Conservation (phyloP, 2,888 invertebrate species). For the Cotesia congregata region DNA sequence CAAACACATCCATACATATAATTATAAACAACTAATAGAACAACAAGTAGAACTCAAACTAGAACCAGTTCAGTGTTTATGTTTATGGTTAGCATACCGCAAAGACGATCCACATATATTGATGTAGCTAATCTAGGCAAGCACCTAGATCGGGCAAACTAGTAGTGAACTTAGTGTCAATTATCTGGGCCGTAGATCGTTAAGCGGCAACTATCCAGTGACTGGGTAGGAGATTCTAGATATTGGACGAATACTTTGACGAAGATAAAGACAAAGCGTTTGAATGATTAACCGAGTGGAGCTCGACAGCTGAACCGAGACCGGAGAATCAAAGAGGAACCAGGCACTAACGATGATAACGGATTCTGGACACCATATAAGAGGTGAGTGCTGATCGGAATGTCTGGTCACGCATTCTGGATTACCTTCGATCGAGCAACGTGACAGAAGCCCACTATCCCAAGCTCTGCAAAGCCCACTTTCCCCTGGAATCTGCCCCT, state of each 20-base stretch:
- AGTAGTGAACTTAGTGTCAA: not conserved
- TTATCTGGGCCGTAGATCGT: not conserved
- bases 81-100: not conserved
- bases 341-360: conserved; percentile 61
- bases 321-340: conserved; percentile 30
- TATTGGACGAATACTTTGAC: not conserved
- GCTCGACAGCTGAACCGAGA: not conserved
- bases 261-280: not conserved
- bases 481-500: conserved; percentile 26
- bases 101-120: conserved; percentile 12
- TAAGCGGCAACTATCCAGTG: not conserved
- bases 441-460: conserved; percentile 44
- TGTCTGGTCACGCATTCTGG: conserved; percentile 61
- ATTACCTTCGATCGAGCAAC: conserved; percentile 56
- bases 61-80: not conserved
- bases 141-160: not conserved
- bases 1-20: conserved; percentile 3
- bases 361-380: conserved; percentile 55
- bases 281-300: not conserved
- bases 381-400: conserved; percentile 60
- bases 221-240: not conserved
- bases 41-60: not conserved
- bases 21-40: not conserved
- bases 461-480: conserved; percentile 27
- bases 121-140: not conserved